These are phyloP conservation scores for Furcifer pardalis DNA, from an alignment of 2,797 vertebrate species.

Conservation along the genomic window DNA sequence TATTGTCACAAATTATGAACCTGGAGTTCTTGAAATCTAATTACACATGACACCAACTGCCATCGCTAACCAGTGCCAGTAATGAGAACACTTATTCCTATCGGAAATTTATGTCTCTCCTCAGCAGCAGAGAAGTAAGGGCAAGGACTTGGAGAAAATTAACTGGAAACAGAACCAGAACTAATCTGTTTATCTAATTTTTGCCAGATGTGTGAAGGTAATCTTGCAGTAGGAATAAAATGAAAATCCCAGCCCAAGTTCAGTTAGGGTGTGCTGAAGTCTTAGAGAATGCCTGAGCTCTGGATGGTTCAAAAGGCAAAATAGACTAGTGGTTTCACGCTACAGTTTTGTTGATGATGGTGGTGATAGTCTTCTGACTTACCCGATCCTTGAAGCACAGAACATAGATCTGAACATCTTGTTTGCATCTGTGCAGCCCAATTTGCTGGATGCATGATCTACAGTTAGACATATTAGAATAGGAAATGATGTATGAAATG, in stretches of 20 bases:
- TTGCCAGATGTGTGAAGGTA: slow-evolving; percentile 66
- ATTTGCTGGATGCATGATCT: slow-evolving; percentile 42
- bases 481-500: slow-evolving; percentile 54
- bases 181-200: slow-evolving; percentile 70
- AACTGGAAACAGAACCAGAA: slow-evolving; percentile 60
- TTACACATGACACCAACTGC: slow-evolving; percentile 50
- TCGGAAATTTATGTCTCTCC: slow-evolving; percentile 55
- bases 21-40: slow-evolving; percentile 54
- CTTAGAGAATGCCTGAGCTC: background rate
- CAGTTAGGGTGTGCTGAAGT: slow-evolving; percentile 40
- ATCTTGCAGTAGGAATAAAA: slow-evolving; percentile 62
- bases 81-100: slow-evolving; percentile 56
- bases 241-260: slow-evolving; percentile 51
- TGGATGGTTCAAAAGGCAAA: slow-evolving; percentile 37
- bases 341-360: background rate
- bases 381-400: background rate
- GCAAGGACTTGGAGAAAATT: slow-evolving; percentile 61
- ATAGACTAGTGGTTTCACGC: background rate
- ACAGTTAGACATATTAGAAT: slow-evolving; percentile 38
- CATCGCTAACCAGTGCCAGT: slow-evolving; percentile 26
- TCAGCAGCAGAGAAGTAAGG: slow-evolving; percentile 49
- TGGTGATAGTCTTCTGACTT: slow-evolving; percentile 1
- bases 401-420: slow-evolving; percentile 11
- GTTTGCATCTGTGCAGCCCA: background rate
- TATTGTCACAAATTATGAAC: slow-evolving; percentile 47